Evolutionary conservation across 2,797 vertebrate genomes (phyloP), one percentile per base, ranked within the genome.

Genomic region (Psittacula derbiana): DNA sequence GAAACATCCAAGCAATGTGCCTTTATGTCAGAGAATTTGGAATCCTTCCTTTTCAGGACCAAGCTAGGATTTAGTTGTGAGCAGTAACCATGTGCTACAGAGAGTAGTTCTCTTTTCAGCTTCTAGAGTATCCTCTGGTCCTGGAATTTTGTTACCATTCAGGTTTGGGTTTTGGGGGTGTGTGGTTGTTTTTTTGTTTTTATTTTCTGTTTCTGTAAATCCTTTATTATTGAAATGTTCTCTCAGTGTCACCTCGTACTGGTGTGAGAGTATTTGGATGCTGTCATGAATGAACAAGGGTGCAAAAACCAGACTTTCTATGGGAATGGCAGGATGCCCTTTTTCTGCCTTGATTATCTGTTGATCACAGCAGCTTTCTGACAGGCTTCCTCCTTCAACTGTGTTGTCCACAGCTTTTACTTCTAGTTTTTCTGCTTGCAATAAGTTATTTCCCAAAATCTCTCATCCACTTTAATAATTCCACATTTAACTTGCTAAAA

Each of bases 111-210:
- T 66, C 10, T 24, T 49, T 79, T 33, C 23, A 53, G 50, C 25
- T 88, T 74, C 76, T 55, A 57, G 8, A 55, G 14, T 53, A 16
- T 62, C 18, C 11, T 78, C 27, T 58, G 10, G 6, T 74, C 36
- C 16, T 66, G 24, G 30, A 78, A 78, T 52, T 46, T 19, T 62
- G 16, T 43, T 86, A 19, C 5, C 8, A 4, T 82, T 79, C 46
- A 50, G 25, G 13, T n/a, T 71, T 57, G 8, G 15, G n/a, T 57
- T 57, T 40, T 52, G 27, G 16, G 12, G 10, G 10, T 23, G 13
- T 43, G 20, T 44, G n/a, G 21, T 28, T 27, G 8, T 16, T n/a
- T 6, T 31, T 49, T 27, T 6, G 5, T 2, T 0, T 31, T 38
- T 33, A 33, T 17, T 28, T 23, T 44, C 19, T 44, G 6, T 46